Base-by-base conservation (phyloP, 1,140 invertebrate genomes). In the Drosophila repleta region DNA sequence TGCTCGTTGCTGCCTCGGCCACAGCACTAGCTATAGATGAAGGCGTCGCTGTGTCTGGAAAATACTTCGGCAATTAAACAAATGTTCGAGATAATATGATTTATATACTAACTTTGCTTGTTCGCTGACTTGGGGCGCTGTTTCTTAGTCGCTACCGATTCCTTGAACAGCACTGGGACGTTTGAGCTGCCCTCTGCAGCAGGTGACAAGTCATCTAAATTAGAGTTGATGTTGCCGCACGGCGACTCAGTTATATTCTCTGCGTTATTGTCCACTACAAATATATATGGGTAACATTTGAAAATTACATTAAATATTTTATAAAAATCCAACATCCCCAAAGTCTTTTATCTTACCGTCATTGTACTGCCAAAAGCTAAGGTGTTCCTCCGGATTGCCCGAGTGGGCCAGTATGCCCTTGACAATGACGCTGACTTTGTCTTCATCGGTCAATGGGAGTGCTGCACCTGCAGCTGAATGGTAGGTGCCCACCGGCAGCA, bases 361-460 rank as follows among this genome's bases (percentile, higher is more conserved):
- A 32, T 70, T 88, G 8, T 21, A 71, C 37, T 88, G 84, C 83
- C 69, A 83, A 20, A 88, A 88, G 46, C 68, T 83, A 3, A 88
- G 71, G 45, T 79, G 71, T 7, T 87, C 83, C 0, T 89, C 84
- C 4, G 79, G 39, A 64, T 76, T 72, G 49, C 72, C 79, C 2
- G 83, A 74, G 20, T 83, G 56, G 6, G 83, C 83, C 17, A 88
- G 45, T 41, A 88, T 79, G 7, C 83, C 79, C 69, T 88, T 88
- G 8, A 88, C 83, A 71, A 88, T 83, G 6, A 83, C 79, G 37
- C 84, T 88, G 32, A 88, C 80, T 45, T 88, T 80, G 43, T 88
- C 76, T 52, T 88, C 82, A 20, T 83, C 79, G 1, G 76, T 79
- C 7, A 61, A 8, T 3, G 66, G 57, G 0, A 35, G 4, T 18